phyloP scores from a whole-genome alignment of 2,797 vertebrate genomes.

The Propithecus perrieri region DNA sequence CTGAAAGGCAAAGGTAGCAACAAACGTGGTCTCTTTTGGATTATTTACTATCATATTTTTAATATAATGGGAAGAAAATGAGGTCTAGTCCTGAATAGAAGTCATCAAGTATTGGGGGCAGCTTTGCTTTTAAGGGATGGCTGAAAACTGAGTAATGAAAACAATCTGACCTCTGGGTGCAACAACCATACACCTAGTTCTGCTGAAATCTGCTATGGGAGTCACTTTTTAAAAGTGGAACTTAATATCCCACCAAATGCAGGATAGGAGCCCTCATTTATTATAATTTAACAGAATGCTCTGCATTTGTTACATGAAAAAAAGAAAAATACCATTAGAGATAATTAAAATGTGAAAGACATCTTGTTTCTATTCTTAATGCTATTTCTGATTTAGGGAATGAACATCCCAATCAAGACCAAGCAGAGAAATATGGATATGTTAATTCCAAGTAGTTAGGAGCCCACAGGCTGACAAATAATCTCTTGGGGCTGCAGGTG shows the following conservation, averaged over 20 bases:
- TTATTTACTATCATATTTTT: constrained; percentile 1
- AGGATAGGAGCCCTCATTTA: neutral
- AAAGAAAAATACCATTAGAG: constrained; percentile 39
- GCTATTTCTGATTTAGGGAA: constrained; percentile 47
- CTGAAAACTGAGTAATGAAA: neutral
- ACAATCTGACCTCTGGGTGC: neutral
- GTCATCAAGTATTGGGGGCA: neutral
- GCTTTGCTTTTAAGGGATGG: neutral
- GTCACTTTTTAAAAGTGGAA: constrained; percentile 36
- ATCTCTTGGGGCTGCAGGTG: constrained; percentile 12
- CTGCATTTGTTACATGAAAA: neutral
- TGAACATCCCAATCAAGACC: constrained; percentile 69
- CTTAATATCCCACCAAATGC: neutral
- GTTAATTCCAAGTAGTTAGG: constrained; percentile 71
- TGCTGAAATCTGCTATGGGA: neutral
- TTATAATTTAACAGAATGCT: constrained; percentile 41
- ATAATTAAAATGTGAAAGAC: constrained; percentile 56
- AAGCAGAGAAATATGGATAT: constrained; percentile 56
- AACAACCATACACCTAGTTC: neutral
- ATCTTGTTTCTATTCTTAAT: constrained; percentile 60
- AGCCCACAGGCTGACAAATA: constrained; percentile 50
- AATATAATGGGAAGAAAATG: constrained; percentile 51
- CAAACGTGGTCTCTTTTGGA: neutral
- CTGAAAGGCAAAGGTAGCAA: constrained; percentile 44
- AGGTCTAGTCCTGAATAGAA: constrained; percentile 29